A percentile compares a stretch with the other conserved stretches of the same genome.
These are phyloP conservation scores for Drosophila paracracens DNA, from an alignment of 2,888 invertebrate species.

Conservation along the genomic window DNA sequence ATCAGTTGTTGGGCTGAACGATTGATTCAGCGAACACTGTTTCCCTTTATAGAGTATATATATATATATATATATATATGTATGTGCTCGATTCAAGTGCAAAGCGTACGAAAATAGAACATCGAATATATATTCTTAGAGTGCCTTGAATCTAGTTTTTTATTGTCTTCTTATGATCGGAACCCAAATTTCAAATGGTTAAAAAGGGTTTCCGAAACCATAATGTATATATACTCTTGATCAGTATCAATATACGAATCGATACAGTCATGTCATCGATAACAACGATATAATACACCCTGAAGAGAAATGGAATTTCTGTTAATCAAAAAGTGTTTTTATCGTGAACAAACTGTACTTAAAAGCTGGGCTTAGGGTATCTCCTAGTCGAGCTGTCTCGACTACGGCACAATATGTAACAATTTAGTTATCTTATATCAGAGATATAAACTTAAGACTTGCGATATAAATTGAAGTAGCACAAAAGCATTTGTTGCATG, in stretches of 20 bases:
- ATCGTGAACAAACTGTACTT: not conserved
- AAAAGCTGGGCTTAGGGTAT: too few relatives aligned
- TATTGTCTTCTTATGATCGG: not conserved
- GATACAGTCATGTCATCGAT: not conserved
- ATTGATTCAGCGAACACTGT: constrained; percentile 10
- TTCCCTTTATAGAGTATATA: not conserved
- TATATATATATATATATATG: not conserved
- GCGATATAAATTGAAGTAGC: not conserved
- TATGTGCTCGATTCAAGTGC: not conserved
- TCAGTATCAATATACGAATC: not conserved
- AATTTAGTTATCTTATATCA: not conserved
- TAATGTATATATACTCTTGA: not conserved
- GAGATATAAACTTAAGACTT: not conserved
- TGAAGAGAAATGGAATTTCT: not conserved
- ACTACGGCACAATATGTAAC: not conserved
- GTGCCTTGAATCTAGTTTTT: not conserved
- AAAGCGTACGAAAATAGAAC: not conserved
- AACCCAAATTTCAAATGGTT: not conserved
- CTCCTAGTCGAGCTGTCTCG: not conserved
- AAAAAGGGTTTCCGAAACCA: not conserved
- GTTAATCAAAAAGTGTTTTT: not conserved
- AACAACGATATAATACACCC: not conserved
- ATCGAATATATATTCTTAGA: not conserved
- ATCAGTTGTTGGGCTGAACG: constrained; percentile 9
- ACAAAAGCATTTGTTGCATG: not conserved